These are phyloP conservation scores for Semicossyphus pulcher DNA, from an alignment of 2,113 vertebrate genomes.

Conservation along the genomic window DNA sequence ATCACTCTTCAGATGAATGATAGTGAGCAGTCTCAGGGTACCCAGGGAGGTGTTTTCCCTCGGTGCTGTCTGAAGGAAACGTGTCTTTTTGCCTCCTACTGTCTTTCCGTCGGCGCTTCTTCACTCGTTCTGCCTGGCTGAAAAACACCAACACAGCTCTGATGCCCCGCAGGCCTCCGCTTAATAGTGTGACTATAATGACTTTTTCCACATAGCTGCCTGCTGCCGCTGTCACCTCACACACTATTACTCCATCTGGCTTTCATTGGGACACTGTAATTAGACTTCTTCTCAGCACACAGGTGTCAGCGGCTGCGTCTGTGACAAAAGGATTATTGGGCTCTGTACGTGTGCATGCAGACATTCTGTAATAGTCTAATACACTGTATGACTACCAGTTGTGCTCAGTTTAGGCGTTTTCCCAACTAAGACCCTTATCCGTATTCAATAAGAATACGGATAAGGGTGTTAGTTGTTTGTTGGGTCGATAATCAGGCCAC, in stretches of 20 bases:
- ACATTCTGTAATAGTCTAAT: too few species aligned
- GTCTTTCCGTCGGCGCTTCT: slow-evolving; percentile 29
- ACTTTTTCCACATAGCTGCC: slow-evolving; percentile 72
- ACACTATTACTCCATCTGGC: slow-evolving; percentile 53
- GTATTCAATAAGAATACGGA: too few species aligned
- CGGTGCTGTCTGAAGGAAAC: slow-evolving; percentile 14
- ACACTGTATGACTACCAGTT: too few species aligned
- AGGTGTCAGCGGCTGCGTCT: slow-evolving; percentile 14
- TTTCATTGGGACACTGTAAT: slow-evolving; percentile 38
- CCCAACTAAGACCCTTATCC: too few species aligned
- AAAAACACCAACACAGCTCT: slow-evolving; percentile 30
- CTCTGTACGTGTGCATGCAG: background rate
- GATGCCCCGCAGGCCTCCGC: slow-evolving; percentile 41
- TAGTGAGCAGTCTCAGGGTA: background rate
- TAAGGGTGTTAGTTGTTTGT: too few species aligned
- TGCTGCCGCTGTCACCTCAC: slow-evolving; percentile 43
- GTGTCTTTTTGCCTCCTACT: background rate
- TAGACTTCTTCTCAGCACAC: slow-evolving; percentile 22
- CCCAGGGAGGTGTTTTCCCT: background rate
- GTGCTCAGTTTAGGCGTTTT: too few species aligned
- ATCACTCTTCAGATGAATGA: background rate
- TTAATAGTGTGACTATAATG: slow-evolving; percentile 72
- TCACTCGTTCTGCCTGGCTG: slow-evolving; percentile 43
- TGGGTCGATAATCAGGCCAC: too few species aligned
- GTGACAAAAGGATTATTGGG: background rate